phyloP scores from a whole-genome alignment of 2,797 vertebrate genomes.

The Ataeniobius toweri region DNA sequence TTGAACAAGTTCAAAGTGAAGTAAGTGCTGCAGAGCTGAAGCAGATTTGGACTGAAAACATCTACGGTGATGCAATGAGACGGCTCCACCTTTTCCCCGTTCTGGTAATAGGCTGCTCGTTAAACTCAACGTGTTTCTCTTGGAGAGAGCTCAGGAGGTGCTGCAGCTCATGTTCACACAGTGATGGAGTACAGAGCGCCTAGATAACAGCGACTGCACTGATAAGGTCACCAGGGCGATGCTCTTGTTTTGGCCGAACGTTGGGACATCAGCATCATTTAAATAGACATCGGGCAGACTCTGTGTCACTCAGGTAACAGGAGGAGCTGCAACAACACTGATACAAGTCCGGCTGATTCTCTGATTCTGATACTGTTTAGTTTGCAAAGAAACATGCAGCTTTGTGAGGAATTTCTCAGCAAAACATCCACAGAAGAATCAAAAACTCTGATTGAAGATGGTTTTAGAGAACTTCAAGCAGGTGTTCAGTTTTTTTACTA shows the following conservation, averaged over 20 bases:
- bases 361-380: not conserved
- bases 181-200: constrained; percentile 50
- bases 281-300: not conserved
- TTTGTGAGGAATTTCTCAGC: not conserved
- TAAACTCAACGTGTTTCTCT: not conserved
- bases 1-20: not conserved
- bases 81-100: not conserved
- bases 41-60: no score
- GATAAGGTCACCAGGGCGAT: constrained; percentile 61
- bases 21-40: constrained; percentile 1
- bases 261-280: not conserved
- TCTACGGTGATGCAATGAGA: not conserved
- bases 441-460: not conserved
- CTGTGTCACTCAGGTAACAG: not conserved
- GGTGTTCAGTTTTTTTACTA: not conserved
- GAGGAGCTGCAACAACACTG: not conserved
- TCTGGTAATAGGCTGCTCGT: not conserved
- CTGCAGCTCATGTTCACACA: constrained; percentile 23
- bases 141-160: constrained; percentile 34
- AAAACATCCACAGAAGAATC: not conserved
- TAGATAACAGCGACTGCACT: constrained; percentile 15
- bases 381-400: not conserved
- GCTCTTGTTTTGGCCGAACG: constrained; percentile 47
- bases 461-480: not conserved
- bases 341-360: not conserved